Conservation (phyloP, 2,797 vertebrate species). For the Eleutherodactylus coqui region DNA sequence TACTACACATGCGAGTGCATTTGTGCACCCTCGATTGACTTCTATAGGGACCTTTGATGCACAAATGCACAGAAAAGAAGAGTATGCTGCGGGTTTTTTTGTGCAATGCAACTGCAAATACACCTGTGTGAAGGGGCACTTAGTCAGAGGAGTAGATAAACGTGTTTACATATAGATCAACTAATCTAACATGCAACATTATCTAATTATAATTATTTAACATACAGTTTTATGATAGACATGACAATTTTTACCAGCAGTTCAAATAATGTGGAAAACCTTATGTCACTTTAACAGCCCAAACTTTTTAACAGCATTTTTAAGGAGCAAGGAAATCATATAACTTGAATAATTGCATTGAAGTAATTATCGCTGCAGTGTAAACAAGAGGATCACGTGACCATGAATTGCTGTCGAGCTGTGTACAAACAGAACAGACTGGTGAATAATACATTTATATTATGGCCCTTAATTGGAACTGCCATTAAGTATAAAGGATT, state of each 20-base stretch:
- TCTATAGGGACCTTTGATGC: too few species aligned
- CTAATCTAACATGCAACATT: neutral
- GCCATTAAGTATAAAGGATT: slow-evolving; percentile 38
- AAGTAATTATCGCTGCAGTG: slow-evolving; percentile 16
- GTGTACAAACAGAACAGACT: slow-evolving; percentile 13
- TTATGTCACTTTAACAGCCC: neutral
- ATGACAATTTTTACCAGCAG: neutral
- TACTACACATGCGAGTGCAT: too few species aligned
- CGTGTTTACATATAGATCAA: neutral
- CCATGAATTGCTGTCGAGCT: neutral
- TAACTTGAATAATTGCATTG: slow-evolving; percentile 28
- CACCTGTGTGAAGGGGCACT: too few species aligned
- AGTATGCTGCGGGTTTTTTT: too few species aligned
- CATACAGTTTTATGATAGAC: neutral
- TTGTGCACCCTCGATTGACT: too few species aligned
- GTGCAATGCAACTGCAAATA: too few species aligned
- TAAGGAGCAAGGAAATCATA: slow-evolving; percentile 22
- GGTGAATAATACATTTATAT: slow-evolving; percentile 25
- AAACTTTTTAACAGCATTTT: neutral
- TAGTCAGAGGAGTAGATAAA: neutral
- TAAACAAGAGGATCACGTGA: slow-evolving; percentile 17
- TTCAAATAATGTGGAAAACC: neutral
- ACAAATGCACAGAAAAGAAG: too few species aligned
- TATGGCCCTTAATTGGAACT: slow-evolving; percentile 28
- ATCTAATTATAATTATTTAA: neutral